These are phyloP conservation scores for Hyalella azteca DNA, from an alignment of 2,888 invertebrate species.

Conservation along the genomic window DNA sequence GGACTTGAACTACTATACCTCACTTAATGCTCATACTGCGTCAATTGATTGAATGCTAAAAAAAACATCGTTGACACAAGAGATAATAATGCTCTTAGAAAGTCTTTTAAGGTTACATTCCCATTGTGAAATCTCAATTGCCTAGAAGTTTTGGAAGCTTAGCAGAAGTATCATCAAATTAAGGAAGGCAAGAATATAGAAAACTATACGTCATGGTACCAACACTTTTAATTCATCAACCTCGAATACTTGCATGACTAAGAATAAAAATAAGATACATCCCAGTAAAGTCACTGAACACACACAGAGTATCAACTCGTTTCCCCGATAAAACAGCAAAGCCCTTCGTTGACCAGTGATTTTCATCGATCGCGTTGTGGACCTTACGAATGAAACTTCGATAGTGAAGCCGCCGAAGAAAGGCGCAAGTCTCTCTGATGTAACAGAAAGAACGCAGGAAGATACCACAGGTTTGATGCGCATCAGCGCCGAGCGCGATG, in stretches of 20 bases:
- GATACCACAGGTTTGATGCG: background rate
- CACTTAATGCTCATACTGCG: too few relatives aligned
- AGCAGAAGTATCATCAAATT: background rate
- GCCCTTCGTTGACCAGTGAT: constrained; percentile 30
- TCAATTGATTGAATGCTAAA: too few relatives aligned
- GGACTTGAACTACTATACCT: too few relatives aligned
- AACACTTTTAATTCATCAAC: constrained; percentile 8
- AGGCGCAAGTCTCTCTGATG: background rate
- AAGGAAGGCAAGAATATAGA: background rate
- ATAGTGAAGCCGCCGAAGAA: background rate
- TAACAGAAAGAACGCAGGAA: background rate
- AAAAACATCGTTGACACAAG: too few relatives aligned
- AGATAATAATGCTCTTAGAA: constrained; percentile 23
- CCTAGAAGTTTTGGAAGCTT: constrained; percentile 10
- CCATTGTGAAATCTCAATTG: background rate
- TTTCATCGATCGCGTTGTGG: background rate
- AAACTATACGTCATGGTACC: background rate
- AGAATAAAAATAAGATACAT: constrained; percentile 14
- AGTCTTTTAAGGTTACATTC: background rate
- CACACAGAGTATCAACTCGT: constrained; percentile 15
- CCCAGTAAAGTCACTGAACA: constrained; percentile 23
- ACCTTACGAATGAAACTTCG: background rate
- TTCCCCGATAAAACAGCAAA: constrained; percentile 29
- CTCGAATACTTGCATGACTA: background rate
- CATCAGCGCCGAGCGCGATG: background rate